Evolutionary conservation across 2,113 vertebrate species (phyloP).

Genomic region (Rhodinocichla rosea): DNA sequence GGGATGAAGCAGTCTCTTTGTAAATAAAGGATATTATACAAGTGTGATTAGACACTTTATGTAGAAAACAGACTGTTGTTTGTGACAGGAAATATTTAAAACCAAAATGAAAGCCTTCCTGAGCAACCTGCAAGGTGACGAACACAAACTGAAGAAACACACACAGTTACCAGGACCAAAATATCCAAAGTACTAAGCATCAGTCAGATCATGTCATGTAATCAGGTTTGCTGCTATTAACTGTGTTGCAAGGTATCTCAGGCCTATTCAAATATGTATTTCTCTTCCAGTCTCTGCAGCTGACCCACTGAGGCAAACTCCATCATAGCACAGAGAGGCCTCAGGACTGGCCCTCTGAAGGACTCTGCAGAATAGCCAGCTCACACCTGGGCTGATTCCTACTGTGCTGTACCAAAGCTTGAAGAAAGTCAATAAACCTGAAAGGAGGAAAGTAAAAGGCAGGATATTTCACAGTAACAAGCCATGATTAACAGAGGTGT

Average conservation of each 20-base stretch:
- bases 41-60: background rate
- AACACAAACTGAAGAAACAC: background rate
- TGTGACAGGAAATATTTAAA: background rate
- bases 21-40: background rate
- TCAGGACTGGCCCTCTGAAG: conserved; percentile 19
- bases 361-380: background rate
- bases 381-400: background rate
- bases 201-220: background rate
- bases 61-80: background rate
- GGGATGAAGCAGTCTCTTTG: background rate
- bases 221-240: conserved; percentile 22
- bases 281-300: background rate
- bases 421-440: conserved; percentile 36
- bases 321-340: background rate
- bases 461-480: background rate
- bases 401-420: conserved; percentile 36
- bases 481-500: background rate
- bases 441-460: background rate
- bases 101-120: background rate
- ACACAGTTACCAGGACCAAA: background rate
- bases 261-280: conserved; percentile 15
- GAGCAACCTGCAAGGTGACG: background rate
- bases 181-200: background rate
- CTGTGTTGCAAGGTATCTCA: background rate
- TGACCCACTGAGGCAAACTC: conserved; percentile 26